Evolutionary conservation across 2,888 invertebrate genomes (phyloP).

Genomic region (Drosophila meridionalis): DNA sequence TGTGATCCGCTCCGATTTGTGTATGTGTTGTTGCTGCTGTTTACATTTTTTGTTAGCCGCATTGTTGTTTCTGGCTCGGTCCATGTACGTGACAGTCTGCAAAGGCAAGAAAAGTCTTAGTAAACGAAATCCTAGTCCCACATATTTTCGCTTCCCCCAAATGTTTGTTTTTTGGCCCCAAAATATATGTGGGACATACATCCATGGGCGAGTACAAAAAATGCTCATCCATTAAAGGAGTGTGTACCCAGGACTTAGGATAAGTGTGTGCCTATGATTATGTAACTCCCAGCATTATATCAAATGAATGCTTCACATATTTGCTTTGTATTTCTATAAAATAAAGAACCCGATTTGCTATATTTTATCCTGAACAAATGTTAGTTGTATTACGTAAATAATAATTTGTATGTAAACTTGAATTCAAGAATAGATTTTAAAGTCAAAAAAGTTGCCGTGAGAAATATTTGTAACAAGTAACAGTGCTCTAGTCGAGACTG

Average conservation of each 20-base stretch:
- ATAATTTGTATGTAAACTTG: neutral
- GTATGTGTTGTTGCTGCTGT: conserved; percentile 34
- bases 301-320: conserved; percentile 14
- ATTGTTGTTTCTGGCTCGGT: conserved; percentile 30
- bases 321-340: conserved; percentile 5
- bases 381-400: neutral
- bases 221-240: conserved; percentile 52
- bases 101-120: conserved; percentile 64
- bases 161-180: conserved; percentile 43
- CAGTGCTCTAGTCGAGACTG: too few relatives aligned
- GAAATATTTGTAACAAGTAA: neutral
- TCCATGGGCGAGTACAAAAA: conserved; percentile 15
- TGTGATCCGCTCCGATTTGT: conserved; percentile 41
- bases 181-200: neutral
- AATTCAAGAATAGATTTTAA: neutral
- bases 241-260: conserved; percentile 35
- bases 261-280: neutral
- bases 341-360: neutral
- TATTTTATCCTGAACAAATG: neutral
- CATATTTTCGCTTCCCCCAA: conserved; percentile 52
- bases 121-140: conserved; percentile 69
- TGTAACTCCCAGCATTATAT: conserved; percentile 1
- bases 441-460: neutral
- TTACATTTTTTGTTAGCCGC: conserved; percentile 52
- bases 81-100: conserved; percentile 61